Evolutionary conservation across 2,113 vertebrate species (phyloP), one percentile per base, ranked within the genome.

Genomic region (Chaetops frenatus): DNA sequence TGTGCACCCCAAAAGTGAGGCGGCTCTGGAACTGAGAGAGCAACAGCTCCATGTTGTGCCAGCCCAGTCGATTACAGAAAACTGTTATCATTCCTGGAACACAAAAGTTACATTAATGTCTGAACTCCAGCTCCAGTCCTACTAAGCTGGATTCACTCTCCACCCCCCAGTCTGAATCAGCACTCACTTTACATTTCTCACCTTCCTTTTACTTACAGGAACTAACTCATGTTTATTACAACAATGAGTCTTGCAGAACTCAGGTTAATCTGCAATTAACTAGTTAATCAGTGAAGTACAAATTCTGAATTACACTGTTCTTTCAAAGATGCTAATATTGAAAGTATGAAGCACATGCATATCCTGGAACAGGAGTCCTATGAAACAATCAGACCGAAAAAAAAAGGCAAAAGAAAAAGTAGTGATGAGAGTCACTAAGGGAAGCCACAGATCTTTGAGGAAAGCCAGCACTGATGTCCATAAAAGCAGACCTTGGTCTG

Each of bases 21-120:
- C 99, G 98, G 89, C 99, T 99, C 98, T 99, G 99, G 97, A 99
- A 99, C 96, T 99, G 99, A 16, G 99, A 99, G 35, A 99, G 97
- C n/a, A 99, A 95, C n/a, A 99, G 95, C 90, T 99, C 99, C 98
- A 99, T 98, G 97, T 99, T 99, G 98, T 99, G 98, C 99, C 99
- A 99, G 50, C 99, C 99, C 73, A 99, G 98, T 7, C 98, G 98
- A 82, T 98, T 99, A 95, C 98, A 99, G 98, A 99, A 99, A 76
- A 99, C 98, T 0, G 98, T 99, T 57, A 99, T 97, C 99, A 99
- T 99, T 62, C 99, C 99, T 99, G 95, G 35, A 97, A 98, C 45
- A 97, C 15, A 92, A 23, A 96, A 95, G 22, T 36, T 48, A 67
- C 15, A 54, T 57, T 45, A 21, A 15, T 6, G 25, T 81, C 51